phyloP scores from a whole-genome alignment of 1,140 invertebrate genomes.

The Limonius californicus region DNA sequence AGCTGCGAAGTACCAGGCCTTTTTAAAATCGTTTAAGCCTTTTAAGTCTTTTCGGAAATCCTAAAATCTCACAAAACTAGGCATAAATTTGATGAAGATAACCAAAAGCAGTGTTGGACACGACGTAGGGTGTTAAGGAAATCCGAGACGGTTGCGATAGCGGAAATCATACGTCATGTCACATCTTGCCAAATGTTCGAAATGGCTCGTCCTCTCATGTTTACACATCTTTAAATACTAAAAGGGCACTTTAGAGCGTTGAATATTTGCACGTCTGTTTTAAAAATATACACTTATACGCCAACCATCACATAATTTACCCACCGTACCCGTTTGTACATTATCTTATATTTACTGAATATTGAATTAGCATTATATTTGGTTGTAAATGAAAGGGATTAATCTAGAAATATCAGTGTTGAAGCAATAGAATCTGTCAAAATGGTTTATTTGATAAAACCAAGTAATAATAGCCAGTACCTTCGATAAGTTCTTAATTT shows the following conservation, averaged over 20 bases:
- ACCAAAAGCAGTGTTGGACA: slow-evolving; percentile 21
- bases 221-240: neutral
- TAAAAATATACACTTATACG: too few species aligned
- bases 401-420: too few species aligned
- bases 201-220: neutral
- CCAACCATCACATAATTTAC: too few species aligned
- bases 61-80: slow-evolving; percentile 26
- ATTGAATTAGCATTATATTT: too few species aligned
- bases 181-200: slow-evolving; percentile 16
- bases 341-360: too few species aligned
- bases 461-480: too few species aligned
- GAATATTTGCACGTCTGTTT: too few species aligned
- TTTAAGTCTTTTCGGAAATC: slow-evolving; percentile 30
- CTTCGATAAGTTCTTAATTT: too few species aligned
- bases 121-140: neutral
- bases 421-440: too few species aligned
- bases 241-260: neutral
- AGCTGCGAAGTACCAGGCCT: neutral
- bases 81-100: slow-evolving; percentile 22
- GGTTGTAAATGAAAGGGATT: too few species aligned
- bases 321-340: too few species aligned
- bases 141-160: slow-evolving; percentile 13
- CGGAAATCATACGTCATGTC: slow-evolving; percentile 28
- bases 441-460: too few species aligned
- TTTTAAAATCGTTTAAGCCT: neutral